These are phyloP conservation scores for Salvelinus sp. DNA, from an alignment of 2,113 vertebrate species.

Conservation along the genomic window DNA sequence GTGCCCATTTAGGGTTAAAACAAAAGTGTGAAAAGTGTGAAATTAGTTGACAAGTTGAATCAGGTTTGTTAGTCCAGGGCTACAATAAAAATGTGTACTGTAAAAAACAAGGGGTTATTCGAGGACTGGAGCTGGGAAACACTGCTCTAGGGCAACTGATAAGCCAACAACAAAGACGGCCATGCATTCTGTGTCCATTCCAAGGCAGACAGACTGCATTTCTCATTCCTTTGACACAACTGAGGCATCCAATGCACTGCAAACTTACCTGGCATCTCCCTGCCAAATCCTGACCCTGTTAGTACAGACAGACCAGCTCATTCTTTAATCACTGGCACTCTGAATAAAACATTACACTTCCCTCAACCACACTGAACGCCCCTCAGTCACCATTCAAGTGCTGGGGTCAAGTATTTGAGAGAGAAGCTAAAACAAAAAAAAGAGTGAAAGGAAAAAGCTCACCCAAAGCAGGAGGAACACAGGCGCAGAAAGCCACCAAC, in stretches of 20 bases:
- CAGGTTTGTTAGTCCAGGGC: neutral
- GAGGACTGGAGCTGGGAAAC: no score
- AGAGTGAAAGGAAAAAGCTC: constrained; percentile 28
- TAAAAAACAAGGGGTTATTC: no score
- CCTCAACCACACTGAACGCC: neutral
- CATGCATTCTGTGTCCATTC: neutral
- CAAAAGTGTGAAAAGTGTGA: no score
- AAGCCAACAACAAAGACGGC: neutral
- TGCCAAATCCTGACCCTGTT: constrained; percentile 62
- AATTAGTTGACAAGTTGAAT: neutral
- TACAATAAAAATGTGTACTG: neutral
- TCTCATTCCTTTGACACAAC: neutral
- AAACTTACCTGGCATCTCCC: constrained; percentile 60
- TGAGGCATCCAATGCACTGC: neutral
- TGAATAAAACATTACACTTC: neutral
- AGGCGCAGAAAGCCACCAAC: constrained; percentile 61
- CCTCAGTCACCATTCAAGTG: neutral
- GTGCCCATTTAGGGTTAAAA: no score
- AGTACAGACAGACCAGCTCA: constrained; percentile 22
- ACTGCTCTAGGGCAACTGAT: neutral
- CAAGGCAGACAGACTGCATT: constrained; percentile 4
- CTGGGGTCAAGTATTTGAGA: neutral
- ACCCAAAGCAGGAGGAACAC: constrained; percentile 70
- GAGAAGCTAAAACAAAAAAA: neutral
- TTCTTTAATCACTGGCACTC: neutral